phyloP scores from a whole-genome alignment of 2,113 vertebrate genomes.

The Notothenia coriiceps region DNA sequence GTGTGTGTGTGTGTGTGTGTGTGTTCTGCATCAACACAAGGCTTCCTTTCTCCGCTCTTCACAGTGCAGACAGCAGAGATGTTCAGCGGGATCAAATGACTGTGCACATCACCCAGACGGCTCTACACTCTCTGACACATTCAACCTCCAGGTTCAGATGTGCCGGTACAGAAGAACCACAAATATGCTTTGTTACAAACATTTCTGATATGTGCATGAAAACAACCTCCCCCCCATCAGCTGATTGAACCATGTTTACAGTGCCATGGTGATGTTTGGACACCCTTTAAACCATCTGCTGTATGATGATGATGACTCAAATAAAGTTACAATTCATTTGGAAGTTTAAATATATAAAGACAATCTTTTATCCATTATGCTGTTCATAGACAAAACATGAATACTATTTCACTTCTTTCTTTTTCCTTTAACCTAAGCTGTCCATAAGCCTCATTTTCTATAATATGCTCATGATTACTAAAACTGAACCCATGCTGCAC shows the following conservation, averaged over 20 bases:
- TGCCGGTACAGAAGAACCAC: neutral
- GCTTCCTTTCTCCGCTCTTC: constrained; percentile 57
- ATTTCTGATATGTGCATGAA: constrained; percentile 8
- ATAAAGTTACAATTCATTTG: neutral
- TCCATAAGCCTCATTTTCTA: neutral
- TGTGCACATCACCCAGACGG: constrained; percentile 12
- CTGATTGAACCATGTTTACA: neutral
- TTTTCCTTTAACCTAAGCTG: neutral
- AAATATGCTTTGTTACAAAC: constrained; percentile 17
- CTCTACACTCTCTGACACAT: constrained; percentile 9
- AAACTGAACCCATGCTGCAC: neutral
- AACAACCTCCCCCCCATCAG: neutral
- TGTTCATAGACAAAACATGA: too few species aligned
- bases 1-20: constrained; percentile 37
- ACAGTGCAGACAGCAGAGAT: constrained; percentile 25
- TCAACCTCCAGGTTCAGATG: neutral
- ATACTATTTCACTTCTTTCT: too few species aligned
- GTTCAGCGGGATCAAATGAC: constrained; percentile 27
- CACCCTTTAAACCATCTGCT: neutral
- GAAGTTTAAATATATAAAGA: too few species aligned
- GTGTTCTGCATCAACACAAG: constrained; percentile 54
- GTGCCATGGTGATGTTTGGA: neutral
- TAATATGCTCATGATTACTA: neutral
- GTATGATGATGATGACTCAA: neutral
- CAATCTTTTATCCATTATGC: neutral